These are phyloP conservation scores for Botia kubotai DNA, from an alignment of 2,797 vertebrate species.

Conservation along the genomic window DNA sequence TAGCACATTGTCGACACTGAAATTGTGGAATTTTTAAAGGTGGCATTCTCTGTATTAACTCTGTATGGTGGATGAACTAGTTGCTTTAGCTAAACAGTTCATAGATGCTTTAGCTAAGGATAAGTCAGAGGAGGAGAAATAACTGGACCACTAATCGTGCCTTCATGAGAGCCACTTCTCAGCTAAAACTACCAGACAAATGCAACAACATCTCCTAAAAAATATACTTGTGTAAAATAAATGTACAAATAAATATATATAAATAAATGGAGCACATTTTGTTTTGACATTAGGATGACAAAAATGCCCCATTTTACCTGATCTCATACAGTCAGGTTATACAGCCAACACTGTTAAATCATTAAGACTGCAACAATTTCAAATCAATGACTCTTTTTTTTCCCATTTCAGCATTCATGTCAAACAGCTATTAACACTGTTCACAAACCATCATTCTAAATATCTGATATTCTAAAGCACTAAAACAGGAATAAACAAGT, in stretches of 20 bases:
- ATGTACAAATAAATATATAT: too few species aligned
- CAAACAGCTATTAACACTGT: not conserved
- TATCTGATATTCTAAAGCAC: constrained; percentile 4
- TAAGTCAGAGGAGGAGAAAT: not conserved
- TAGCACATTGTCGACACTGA: not conserved
- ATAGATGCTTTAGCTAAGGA: not conserved
- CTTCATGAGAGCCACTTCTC: constrained; percentile 4
- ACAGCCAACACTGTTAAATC: not conserved
- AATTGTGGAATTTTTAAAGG: not conserved
- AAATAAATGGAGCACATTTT: too few species aligned
- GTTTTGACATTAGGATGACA: too few species aligned
- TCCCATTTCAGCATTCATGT: not conserved
- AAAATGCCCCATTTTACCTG: not conserved
- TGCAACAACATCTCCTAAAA: too few species aligned
- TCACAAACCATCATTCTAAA: not conserved
- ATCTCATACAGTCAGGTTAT: not conserved
- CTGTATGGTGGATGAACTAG: not conserved
- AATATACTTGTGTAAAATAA: too few species aligned
- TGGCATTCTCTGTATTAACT: not conserved
- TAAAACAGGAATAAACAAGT: constrained; percentile 8
- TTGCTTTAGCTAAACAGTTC: too few species aligned
- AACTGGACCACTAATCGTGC: constrained; percentile 11
- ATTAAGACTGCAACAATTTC: not conserved
- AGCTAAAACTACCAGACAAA: constrained; percentile 5
- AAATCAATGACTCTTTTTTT: not conserved